phyloP scores from a whole-genome alignment of 2,888 invertebrate species.

The Parelbella ahira region DNA sequence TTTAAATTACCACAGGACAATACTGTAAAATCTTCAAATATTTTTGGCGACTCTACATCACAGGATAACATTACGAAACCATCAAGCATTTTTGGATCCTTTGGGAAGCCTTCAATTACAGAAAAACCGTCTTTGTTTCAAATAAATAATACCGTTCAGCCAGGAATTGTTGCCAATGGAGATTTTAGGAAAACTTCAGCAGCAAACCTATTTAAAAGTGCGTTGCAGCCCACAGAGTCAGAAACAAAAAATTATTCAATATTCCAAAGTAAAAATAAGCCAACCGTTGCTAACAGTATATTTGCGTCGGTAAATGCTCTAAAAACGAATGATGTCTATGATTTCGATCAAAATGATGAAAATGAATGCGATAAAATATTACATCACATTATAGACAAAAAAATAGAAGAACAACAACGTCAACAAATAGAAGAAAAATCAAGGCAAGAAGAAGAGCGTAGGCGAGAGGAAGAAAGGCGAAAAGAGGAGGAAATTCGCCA shows the following conservation, averaged over 20 bases:
- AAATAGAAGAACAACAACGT: slow-evolving; percentile 37
- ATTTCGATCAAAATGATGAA: slow-evolving; percentile 50
- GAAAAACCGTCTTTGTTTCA: slow-evolving; percentile 13
- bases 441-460: slow-evolving; percentile 22
- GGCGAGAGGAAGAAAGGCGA: slow-evolving; percentile 37
- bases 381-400: slow-evolving; percentile 39
- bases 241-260: slow-evolving; percentile 47
- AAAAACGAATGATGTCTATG: slow-evolving; percentile 45
- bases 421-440: slow-evolving; percentile 17
- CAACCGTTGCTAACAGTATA: slow-evolving; percentile 58
- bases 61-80: slow-evolving; percentile 23
- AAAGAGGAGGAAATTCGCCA: slow-evolving; percentile 31
- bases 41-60: slow-evolving; percentile 44
- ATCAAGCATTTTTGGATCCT: slow-evolving; percentile 50
- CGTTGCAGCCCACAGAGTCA: slow-evolving; percentile 31
- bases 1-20: slow-evolving; percentile 28
- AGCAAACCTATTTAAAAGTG: slow-evolving; percentile 62
- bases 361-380: slow-evolving; percentile 33
- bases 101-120: slow-evolving; percentile 37
- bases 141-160: slow-evolving; percentile 2
- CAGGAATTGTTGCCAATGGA: slow-evolving; percentile 40
- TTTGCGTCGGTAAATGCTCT: slow-evolving; percentile 46
- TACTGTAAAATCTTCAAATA: slow-evolving; percentile 37
- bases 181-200: slow-evolving; percentile 46
- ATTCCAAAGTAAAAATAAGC: slow-evolving; percentile 63